These are phyloP conservation scores for Acipenser oxyrinchus DNA, from an alignment of 2,797 vertebrate genomes.

Conservation along the genomic window DNA sequence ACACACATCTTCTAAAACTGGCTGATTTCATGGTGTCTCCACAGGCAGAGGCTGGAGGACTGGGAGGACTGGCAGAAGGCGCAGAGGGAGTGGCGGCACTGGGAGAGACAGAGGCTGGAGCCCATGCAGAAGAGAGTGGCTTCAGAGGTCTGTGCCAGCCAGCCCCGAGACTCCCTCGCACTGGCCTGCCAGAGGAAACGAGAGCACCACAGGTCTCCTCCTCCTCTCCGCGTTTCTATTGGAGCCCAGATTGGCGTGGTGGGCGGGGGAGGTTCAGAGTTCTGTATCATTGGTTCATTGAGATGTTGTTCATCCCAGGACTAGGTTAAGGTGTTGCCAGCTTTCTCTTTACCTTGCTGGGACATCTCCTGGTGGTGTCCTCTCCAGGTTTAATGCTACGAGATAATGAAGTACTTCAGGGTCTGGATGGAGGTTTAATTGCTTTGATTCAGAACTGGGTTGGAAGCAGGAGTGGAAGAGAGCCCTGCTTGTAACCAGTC, in stretches of 20 bases:
- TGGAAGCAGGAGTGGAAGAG: background rate
- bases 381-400: background rate
- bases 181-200: background rate
- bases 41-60: constrained; percentile 10
- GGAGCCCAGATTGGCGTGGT: background rate
- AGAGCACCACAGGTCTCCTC: background rate
- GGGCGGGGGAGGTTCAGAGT: too few relatives aligned
- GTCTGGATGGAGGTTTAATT: background rate
- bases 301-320: too few relatives aligned
- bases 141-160: background rate
- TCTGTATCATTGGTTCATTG: too few relatives aligned
- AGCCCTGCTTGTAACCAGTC: background rate
- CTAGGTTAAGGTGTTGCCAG: too few relatives aligned
- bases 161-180: background rate
- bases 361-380: background rate
- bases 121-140: constrained; percentile 6
- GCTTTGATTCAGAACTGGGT: background rate
- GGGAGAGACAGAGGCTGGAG: background rate
- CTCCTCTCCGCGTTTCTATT: background rate
- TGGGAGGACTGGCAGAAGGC: constrained; percentile 1
- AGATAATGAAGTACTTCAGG: background rate
- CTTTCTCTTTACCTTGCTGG: background rate
- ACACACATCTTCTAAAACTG: too few relatives aligned
- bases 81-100: background rate
- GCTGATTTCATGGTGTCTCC: background rate